Evolutionary conservation across 2,113 vertebrate species (phyloP), one percentile per base, ranked within the genome.

Genomic region (Strix aluco): DNA sequence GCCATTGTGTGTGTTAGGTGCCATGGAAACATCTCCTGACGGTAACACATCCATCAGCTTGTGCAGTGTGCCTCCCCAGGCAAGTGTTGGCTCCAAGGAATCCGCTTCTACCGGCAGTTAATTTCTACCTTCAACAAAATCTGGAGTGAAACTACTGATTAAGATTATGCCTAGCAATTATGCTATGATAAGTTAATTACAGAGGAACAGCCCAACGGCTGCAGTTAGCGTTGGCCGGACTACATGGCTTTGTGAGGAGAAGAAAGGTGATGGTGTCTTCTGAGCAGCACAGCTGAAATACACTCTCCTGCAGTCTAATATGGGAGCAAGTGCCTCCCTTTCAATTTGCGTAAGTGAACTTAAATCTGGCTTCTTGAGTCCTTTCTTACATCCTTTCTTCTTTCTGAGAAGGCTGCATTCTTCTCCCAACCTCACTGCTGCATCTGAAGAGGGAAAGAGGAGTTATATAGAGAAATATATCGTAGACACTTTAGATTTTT

Each of bases 341-440:
- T 97, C 98, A 13, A 65, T 98, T 36, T 98, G 98, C 86, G 98
- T 98, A 98, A 98, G 98, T 98, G 88, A 91, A 62, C 55, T 62
- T 25, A 47, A 66, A 52, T 40, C 54, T 79, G 61, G 6, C 73
- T 95, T 57, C 32, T 59, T 49, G 5, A 14, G 34, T n/a, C 36
- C 71, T 94, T 73, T 54, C 65, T 81, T 86, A 13, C 13, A 13
- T n/a, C 18, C 15, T 59, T 21, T 55, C 27, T 80, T 10, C 23
- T 54, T 61, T 36, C 81, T 44, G 63, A 67, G n/a, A 71, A 72
- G 61, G 27, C 40, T 74, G 29, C 0, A 2, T 84, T 13, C 32
- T 40, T 63, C 32, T 62, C 16, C 40, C 4, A 19, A 6, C 36
- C 1, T 4, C 17, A 5, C 47, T 91, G 26, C 75, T 71, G 47